Conservation (phyloP, 2,113 vertebrate genomes). For the Corythornis vintsioides region DNA sequence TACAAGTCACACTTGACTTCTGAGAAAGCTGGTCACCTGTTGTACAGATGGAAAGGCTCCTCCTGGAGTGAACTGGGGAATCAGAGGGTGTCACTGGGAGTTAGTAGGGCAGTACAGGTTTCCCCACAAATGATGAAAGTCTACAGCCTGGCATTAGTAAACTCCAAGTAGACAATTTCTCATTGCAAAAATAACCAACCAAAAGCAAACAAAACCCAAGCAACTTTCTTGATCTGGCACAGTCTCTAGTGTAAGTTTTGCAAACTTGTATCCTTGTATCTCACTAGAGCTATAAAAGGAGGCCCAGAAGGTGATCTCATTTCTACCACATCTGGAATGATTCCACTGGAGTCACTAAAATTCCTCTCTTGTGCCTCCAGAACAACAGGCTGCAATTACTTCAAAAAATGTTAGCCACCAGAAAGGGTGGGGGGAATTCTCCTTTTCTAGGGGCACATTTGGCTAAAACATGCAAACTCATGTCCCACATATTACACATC, state of each 20-base stretch:
- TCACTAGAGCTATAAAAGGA: constrained; percentile 13
- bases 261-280: background rate
- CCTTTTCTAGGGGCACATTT: background rate
- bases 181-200: background rate
- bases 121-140: background rate
- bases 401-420: background rate
- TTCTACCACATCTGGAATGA: constrained; percentile 28
- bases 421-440: background rate
- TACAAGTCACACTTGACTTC: no score
- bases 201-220: background rate
- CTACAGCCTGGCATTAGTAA: background rate
- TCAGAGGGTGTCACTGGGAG: background rate
- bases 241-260: background rate
- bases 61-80: background rate
- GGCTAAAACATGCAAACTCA: background rate
- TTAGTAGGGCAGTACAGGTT: background rate
- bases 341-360: background rate
- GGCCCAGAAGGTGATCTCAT: background rate
- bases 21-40: background rate
- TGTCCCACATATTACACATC: background rate
- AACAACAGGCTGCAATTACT: background rate
- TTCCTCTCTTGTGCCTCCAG: background rate
- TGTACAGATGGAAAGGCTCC: background rate
- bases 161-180: background rate
- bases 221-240: background rate